Evolutionary conservation across 2,797 vertebrate genomes (phyloP).

Genomic region (Fistularia tabacaria): DNA sequence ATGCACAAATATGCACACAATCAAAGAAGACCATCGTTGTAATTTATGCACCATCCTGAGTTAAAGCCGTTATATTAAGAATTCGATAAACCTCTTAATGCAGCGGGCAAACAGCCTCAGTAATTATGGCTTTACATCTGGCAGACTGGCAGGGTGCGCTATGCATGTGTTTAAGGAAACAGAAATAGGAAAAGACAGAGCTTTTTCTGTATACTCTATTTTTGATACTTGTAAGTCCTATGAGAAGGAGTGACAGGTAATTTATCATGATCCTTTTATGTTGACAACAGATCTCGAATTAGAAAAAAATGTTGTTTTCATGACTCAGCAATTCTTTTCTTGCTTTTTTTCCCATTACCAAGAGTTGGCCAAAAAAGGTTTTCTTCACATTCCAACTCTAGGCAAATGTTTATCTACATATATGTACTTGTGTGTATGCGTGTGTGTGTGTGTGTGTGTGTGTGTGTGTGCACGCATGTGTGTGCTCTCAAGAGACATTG

Average conservation of each 20-base stretch:
- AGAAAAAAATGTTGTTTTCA: too few relatives aligned
- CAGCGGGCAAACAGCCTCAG: conserved; percentile 11
- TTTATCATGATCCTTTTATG: too few relatives aligned
- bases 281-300: too few relatives aligned
- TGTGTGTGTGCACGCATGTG: conserved; percentile 1
- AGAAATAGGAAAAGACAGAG: background rate
- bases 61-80: conserved; percentile 6
- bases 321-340: too few relatives aligned
- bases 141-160: conserved; percentile 11
- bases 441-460: background rate
- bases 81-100: background rate
- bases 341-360: too few relatives aligned
- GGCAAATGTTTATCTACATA: too few relatives aligned
- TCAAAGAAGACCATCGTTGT: conserved; percentile 4
- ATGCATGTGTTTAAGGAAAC: conserved; percentile 13
- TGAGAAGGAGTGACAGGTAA: too few relatives aligned
- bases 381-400: too few relatives aligned
- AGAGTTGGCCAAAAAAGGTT: too few relatives aligned
- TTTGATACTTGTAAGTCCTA: too few relatives aligned
- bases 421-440: conserved; percentile 16
- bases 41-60: background rate
- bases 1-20: conserved; percentile 2
- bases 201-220: too few relatives aligned
- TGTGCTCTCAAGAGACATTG: conserved; percentile 11
- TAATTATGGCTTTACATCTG: conserved; percentile 16